These are phyloP conservation scores for Rhodinocichla rosea DNA, from an alignment of 2,113 vertebrate genomes.

Conservation along the genomic window DNA sequence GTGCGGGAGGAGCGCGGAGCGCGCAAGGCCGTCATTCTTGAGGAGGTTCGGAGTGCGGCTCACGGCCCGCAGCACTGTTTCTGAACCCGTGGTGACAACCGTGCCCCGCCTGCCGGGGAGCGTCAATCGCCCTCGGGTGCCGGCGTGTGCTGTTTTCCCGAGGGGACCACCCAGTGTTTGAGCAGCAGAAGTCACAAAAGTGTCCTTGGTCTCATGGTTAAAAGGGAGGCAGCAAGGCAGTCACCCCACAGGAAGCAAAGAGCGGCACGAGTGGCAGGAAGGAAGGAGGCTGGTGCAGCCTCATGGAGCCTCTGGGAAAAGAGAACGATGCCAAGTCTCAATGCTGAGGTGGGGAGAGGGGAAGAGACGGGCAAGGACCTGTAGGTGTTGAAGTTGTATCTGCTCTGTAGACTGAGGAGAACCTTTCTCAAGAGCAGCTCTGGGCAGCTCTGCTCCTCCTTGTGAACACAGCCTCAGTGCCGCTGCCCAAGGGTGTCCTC, in stretches of 20 bases:
- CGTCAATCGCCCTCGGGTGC: rapidly evolving
- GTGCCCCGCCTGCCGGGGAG: rapidly evolving
- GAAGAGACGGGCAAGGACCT: background rate
- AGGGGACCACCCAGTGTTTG: background rate
- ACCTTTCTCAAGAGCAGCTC: background rate
- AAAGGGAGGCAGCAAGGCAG: rapidly evolving
- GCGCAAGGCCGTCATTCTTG: rapidly evolving
- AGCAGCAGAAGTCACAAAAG: background rate
- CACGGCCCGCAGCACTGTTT: rapidly evolving
- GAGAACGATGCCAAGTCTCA: rapidly evolving
- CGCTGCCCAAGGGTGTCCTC: rapidly evolving
- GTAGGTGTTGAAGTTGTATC: background rate
- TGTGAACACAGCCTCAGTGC: rapidly evolving
- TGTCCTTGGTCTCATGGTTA: no score
- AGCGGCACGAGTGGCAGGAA: rapidly evolving
- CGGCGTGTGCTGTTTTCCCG: rapidly evolving
- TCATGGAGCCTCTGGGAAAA: no score
- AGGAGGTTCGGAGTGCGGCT: rapidly evolving
- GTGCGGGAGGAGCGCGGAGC: background rate
- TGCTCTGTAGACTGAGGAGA: rapidly evolving
- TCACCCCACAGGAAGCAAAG: rapidly evolving
- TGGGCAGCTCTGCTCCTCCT: rapidly evolving
- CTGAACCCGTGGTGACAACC: rapidly evolving
- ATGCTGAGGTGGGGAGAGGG: no score
- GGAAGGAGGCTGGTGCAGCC: no score